Conservation (phyloP, 2,113 vertebrate genomes). For the Macquaria ambigua region DNA sequence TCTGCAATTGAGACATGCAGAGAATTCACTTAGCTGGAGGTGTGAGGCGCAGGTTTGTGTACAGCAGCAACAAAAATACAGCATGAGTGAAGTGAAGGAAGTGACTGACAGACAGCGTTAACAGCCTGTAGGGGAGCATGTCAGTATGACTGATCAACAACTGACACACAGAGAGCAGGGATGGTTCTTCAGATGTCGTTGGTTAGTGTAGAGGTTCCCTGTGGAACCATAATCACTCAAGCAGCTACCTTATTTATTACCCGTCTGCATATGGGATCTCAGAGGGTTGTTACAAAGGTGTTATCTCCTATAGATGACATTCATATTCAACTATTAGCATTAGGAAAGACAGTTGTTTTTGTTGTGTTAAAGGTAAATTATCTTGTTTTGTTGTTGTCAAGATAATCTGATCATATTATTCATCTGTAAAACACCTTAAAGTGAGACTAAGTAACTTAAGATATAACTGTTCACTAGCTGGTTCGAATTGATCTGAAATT, state of each 20-base stretch:
- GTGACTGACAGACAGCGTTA: neutral
- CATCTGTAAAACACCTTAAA: no score
- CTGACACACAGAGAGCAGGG: neutral
- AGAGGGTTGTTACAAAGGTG: no score
- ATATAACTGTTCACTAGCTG: no score
- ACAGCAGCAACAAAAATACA: neutral
- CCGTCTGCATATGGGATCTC: neutral
- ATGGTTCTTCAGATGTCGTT: neutral
- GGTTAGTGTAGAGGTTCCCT: neutral
- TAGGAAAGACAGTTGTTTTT: neutral
- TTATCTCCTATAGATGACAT: no score
- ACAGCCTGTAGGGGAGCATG: neutral
- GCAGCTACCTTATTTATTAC: neutral
- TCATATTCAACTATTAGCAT: no score
- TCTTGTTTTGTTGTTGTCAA: no score
- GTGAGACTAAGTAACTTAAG: no score
- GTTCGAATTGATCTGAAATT: no score
- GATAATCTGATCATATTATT: no score
- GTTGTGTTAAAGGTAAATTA: neutral
- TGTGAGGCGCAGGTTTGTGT: no score
- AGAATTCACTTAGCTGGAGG: neutral
- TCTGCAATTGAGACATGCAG: neutral
- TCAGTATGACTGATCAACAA: neutral
- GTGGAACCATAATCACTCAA: neutral
- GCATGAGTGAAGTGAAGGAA: conserved; percentile 5